Percentiles rank a stretch among this genome's conserved stretches.
Evolutionary conservation across 2,888 invertebrate genomes (phyloP).

Genomic region (Eupithecia vulgata): DNA sequence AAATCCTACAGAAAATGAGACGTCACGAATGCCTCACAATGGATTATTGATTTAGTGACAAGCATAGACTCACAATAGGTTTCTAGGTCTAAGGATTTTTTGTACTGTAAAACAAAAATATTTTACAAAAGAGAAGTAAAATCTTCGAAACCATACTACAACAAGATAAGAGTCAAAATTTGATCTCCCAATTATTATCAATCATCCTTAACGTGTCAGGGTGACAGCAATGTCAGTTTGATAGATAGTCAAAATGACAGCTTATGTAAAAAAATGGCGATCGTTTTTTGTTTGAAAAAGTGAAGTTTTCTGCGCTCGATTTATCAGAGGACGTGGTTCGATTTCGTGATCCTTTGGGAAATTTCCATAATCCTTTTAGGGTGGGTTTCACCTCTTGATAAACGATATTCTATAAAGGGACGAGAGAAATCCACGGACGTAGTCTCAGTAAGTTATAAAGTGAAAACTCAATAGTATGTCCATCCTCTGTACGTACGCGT

Average conservation of each 20-base stretch:
- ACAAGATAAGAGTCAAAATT: slow-evolving; percentile 1
- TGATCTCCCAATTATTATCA: slow-evolving; percentile 1
- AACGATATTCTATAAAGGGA: not conserved
- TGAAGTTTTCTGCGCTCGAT: slow-evolving; percentile 8
- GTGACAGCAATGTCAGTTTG: slow-evolving; percentile 12
- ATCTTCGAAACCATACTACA: not conserved
- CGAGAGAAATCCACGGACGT: too few species aligned
- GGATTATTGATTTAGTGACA: too few species aligned
- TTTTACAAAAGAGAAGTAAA: not conserved
- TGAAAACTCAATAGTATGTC: too few species aligned
- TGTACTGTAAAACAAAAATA: too few species aligned
- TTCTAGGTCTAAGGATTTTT: too few species aligned
- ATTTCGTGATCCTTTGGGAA: not conserved
- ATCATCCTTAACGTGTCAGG: slow-evolving; percentile 5
- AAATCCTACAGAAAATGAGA: too few species aligned
- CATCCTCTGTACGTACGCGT: too few species aligned
- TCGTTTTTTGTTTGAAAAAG: not conserved
- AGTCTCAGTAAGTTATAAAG: too few species aligned
- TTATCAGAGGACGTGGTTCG: slow-evolving; percentile 4
- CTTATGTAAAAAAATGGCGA: not conserved
- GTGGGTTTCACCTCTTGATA: not conserved
- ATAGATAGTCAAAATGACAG: slow-evolving; percentile 15
- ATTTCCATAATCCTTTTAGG: slow-evolving; percentile 2
- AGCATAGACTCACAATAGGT: too few species aligned
- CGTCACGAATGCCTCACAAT: too few species aligned